Base-by-base conservation (phyloP, 2,888 invertebrate genomes). In the Pterobdella sp. region DNA sequence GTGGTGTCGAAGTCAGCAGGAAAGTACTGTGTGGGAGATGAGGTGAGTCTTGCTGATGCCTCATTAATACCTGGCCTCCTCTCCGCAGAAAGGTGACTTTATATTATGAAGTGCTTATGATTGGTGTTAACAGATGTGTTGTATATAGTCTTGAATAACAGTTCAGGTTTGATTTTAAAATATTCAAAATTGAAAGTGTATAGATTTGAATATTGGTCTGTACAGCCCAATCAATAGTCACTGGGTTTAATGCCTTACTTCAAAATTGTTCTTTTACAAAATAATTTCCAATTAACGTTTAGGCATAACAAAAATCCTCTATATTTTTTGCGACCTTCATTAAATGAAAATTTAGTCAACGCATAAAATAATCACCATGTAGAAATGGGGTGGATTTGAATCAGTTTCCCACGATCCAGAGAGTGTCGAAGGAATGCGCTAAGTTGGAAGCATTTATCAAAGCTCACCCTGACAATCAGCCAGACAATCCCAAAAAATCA, bases 41-140 rank as follows among this genome's bases (percentile, higher is more conserved):
- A 91, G 78, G 89, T 97, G 74, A 92, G 94, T 0, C 85, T 96
- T 81, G 96, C 96, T 3, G 97, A 97, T 84, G 91, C 94, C 80
- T 95, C 93, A 82, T 86, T 97, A 74, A 91, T 96, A 70, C 96
- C 96, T 67, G 96, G 97, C 86, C 90, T 95, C 72, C 93, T 91
- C 83, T 94, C 94, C 86, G 95, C 95, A 37, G 87, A 91, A 83
- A 90, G 93, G 91, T 91, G 72, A 74, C 70, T n/a, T 31, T 14
- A 32, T 56, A 29, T 14, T 35, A 18, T 65, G 60, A n/a, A 4
- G 4, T 42, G 49, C 10, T n/a, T n/a, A n/a, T n/a, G n/a, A n/a
- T n/a, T n/a, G n/a, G n/a, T n/a, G n/a, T n/a, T n/a, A n/a, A n/a
- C n/a, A n/a, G n/a, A n/a, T n/a, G n/a, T n/a, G n/a, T n/a, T n/a